Evolutionary conservation across 2,113 vertebrate genomes (phyloP), one percentile per base, ranked within the genome.

Genomic region (Castor canadensis): DNA sequence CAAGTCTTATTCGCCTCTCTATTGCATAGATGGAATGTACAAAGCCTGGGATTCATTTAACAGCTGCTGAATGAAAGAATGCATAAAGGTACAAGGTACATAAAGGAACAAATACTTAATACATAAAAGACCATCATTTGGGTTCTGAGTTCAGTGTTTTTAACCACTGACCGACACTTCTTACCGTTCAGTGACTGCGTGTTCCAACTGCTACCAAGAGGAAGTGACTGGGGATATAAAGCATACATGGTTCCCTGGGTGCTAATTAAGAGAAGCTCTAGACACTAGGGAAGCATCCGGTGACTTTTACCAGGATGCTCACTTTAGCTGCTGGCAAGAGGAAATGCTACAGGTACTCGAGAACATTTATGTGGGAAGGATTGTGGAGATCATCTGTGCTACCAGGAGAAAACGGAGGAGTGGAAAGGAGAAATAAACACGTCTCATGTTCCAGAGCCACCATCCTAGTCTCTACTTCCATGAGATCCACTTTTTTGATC

Each of bases 221-320:
- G 80, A 94, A 87, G 92, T 92, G n/a, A 82, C 3, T 20, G 26
- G 88, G 54, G 67, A 85, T 52, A 54, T 32, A 71, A 96, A 26
- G n/a, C 40, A 71, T 26, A 83, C 92, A 49, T 30, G 15, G n/a
- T n/a, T 66, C 86, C 64, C 45, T 20, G 6, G 35, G 66, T 38
- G 32, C 71, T 67, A 90, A 95, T 82, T 93, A 95, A 92, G 89
- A 83, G 67, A 9, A 85, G n/a, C 17, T 94, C 85, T 49, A 38
- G 40, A 43, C 75, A 87, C 79, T n/a, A 47, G 69, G 91, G 83
- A 95, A 81, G 75, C 47, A 84, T 84, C 69, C 26, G 62, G 30
- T 58, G 69, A 95, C n/a, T 32, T 76, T 89, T 84, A 35, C n/a
- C 54, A 49, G 43, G 83, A 84, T 45, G 49, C 62, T 93, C 67